Base-by-base conservation (phyloP, 2,797 vertebrate genomes). In the Sebastes goodei region DNA sequence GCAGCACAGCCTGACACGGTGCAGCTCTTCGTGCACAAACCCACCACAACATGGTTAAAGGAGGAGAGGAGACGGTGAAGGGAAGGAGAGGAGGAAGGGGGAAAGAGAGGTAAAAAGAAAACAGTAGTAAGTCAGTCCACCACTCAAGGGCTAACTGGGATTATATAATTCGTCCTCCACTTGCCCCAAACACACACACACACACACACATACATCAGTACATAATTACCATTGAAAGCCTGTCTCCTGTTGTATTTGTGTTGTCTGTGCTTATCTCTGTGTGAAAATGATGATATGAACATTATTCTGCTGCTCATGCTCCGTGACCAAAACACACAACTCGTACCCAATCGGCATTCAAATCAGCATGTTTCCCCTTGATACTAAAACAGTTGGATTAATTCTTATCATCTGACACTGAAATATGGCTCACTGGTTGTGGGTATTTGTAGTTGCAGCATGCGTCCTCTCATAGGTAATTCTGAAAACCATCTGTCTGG, bases 1-100 rank as follows among this genome's bases (percentile, higher is more conserved):
- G 93, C 93, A 95, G 86, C 81, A 85, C 55, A 72, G 76, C 82
- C 90, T 92, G 92, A 93, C 90, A 87, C 81, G 49, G 89, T 85
- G 88, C 86, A 80, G 86, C 86, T 84, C 78, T 84, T 82, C 49
- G 12, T 78, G 87, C 86, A 91, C 92, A 86, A 83, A 84, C 86
- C 71, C 79, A 86, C 86, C 81, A 84, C 85, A 88, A 87, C 82
- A 80, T 62, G 81, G 80, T 83, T 67, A 81, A 55, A 66, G 74
- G 76, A 73, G 65, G 76, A 66, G 66, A 72, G 27, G 27, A 15
- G 6, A 15, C 49, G 29, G 17, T 10, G 9, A 21, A 63, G 38
- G 46, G 49, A 11, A 57, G 52, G 75, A 27, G 42, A 59, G 70
- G 53, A 79, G 46, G 61, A 53, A 49, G 62, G 21, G 35, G 33